Evolutionary conservation across 2,888 invertebrate species (phyloP).

Genomic region (Melanotus villosus): DNA sequence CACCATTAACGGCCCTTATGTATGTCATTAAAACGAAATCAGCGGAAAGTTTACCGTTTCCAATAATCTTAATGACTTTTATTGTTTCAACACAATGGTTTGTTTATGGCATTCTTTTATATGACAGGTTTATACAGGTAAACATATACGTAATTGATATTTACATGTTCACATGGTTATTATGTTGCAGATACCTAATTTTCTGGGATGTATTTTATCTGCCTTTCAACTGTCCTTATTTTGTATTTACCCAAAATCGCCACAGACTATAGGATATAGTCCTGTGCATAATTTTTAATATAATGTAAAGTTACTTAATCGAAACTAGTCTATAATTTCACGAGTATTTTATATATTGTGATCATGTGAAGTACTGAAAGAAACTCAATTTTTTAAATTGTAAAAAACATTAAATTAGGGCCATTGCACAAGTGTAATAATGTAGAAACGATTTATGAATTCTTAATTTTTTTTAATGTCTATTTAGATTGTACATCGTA

Average conservation of each 20-base stretch:
- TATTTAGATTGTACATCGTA: no score
- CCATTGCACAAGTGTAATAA: no score
- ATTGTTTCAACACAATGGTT: constrained; percentile 88
- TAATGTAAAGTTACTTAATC: constrained; percentile 1
- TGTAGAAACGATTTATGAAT: no score
- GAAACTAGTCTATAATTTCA: neutral
- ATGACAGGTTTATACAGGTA: constrained; percentile 87
- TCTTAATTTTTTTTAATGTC: no score
- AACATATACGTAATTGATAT: constrained; percentile 33
- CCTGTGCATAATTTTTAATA: constrained; percentile 40
- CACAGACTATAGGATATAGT: constrained; percentile 42
- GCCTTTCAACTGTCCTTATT: constrained; percentile 84
- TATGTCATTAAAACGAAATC: constrained; percentile 86
- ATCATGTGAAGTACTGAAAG: neutral
- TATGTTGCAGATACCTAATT: constrained; percentile 82
- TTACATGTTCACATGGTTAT: neutral
- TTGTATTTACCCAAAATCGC: constrained; percentile 76
- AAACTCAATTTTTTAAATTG: neutral
- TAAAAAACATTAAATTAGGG: no score
- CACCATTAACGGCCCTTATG: constrained; percentile 84
- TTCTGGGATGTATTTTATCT: constrained; percentile 82
- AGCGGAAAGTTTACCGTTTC: constrained; percentile 90
- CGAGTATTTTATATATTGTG: neutral
- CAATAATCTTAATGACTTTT: constrained; percentile 87
- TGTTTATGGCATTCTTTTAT: constrained; percentile 83